Evolutionary conservation across 2,797 vertebrate species (phyloP), one percentile per base, ranked within the genome.

Genomic region (Bovichtus variegatus): DNA sequence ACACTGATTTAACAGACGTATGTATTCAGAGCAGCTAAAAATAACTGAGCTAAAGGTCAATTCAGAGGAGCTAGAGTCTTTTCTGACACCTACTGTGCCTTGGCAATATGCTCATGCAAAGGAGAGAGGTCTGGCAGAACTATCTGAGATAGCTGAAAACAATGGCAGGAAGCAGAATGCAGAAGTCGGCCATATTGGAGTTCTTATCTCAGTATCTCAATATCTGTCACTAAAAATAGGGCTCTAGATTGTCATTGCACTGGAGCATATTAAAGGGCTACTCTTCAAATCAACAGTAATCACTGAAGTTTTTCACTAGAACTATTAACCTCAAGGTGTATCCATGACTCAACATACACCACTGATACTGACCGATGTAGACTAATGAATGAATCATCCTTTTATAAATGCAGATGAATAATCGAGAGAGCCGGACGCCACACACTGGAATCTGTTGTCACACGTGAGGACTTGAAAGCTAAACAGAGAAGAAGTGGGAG

Each of bases 81-180:
- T 34, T 34, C 34, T 34, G 31, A 34, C 31, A 34, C 31, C 31
- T 34, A 34, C 31, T 34, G 6, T 9, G 31, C 34, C 31, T 34
- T 31, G 34, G 3, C 13, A 9, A n/a, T 57, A 6, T n/a, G 31
- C 6, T 27, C 19, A 8, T 18, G 18, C 13, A 5, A 25, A 9
- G 15, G 12, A 25, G 16, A 34, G 21, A 50, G 1, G 4, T 50
- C 50, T 46, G 36, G 31, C 55, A 47, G 25, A 72, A 44, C 47
- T 40, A 16, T 57, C 9, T 41, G 60, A 71, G 38, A 72, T 16
- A 16, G n/a, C n/a, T 27, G 27, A 69, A 60, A 74, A 86, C 78
- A 83, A 81, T 59, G 4, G 40, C 50, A 75, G 81, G 78, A 86
- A 78, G 58, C 38, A 67, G 16, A 74, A 59, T 3, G 9, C 6